A percentile compares a stretch with the other conserved stretches of the same genome.
Evolutionary conservation across 2,888 invertebrate species (phyloP).

Genomic region (Endomychus coccineus): DNA sequence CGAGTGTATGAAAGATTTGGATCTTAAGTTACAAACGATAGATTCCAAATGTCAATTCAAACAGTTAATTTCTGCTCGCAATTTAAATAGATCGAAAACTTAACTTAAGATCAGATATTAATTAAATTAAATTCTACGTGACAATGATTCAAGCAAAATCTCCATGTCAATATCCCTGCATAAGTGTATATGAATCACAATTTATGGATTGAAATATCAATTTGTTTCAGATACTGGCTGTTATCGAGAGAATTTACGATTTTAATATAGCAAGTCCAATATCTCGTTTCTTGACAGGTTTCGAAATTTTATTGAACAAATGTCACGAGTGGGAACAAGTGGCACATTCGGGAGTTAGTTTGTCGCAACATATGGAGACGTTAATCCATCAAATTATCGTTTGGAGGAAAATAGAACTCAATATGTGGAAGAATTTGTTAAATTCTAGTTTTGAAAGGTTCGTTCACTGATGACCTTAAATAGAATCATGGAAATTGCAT

Average conservation of each 20-base stretch:
- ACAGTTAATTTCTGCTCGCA: too few species aligned
- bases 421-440: conserved; percentile 79
- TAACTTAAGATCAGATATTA: too few species aligned
- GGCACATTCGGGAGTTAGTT: conserved; percentile 78
- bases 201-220: conserved; percentile 8
- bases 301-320: conserved; percentile 81
- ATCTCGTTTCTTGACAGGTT: conserved; percentile 79
- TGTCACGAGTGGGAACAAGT: conserved; percentile 89
- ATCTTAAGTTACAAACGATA: too few species aligned
- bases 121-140: too few species aligned
- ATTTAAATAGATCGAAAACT: too few species aligned
- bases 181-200: too few species aligned
- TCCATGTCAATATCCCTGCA: too few species aligned
- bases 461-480: too few species aligned
- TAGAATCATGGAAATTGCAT: conserved; percentile 1
- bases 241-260: conserved; percentile 56
- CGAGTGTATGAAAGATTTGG: too few species aligned
- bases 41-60: too few species aligned
- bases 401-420: conserved; percentile 87
- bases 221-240: conserved; percentile 51
- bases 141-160: too few species aligned
- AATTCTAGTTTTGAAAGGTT: conserved; percentile 59
- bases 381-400: conserved; percentile 76
- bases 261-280: conserved; percentile 78
- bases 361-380: conserved; percentile 63